Percentiles rank a stretch among this genome's conserved stretches.
These are phyloP conservation scores for Synaphobranchus kaupii DNA, from an alignment of 2,797 vertebrate genomes.

Conservation along the genomic window DNA sequence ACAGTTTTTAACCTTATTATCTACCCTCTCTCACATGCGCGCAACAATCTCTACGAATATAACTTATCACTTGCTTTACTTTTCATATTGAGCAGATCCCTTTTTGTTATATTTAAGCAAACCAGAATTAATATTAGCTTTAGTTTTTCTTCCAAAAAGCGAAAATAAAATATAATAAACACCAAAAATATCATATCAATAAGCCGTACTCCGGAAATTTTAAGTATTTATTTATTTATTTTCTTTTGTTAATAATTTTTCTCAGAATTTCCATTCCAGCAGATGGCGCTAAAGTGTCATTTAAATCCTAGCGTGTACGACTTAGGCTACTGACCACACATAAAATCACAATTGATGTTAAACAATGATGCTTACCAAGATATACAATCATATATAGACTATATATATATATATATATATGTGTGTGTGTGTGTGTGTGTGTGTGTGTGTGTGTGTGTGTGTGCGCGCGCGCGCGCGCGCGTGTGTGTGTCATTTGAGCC, in stretches of 20 bases:
- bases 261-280: constrained; percentile 45
- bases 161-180: not conserved
- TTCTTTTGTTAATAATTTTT: not conserved
- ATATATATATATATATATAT: no score
- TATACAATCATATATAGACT: no score
- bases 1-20: no score
- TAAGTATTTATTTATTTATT: not conserved
- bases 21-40: no score
- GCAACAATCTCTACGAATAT: not conserved
- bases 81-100: not conserved
- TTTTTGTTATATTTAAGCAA: not conserved
- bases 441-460: no score
- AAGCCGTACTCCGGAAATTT: not conserved
- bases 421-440: no score
- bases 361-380: not conserved
- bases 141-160: not conserved
- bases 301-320: constrained; percentile 32
- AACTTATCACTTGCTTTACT: not conserved
- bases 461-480: no score
- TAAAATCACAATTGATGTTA: not conserved
- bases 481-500: no score
- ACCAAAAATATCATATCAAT: not conserved
- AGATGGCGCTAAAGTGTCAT: constrained; percentile 70
- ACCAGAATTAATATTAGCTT: not conserved
- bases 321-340: not conserved